These are phyloP conservation scores for Diplodus sargus DNA, from an alignment of 2,797 vertebrate species.

Conservation along the genomic window DNA sequence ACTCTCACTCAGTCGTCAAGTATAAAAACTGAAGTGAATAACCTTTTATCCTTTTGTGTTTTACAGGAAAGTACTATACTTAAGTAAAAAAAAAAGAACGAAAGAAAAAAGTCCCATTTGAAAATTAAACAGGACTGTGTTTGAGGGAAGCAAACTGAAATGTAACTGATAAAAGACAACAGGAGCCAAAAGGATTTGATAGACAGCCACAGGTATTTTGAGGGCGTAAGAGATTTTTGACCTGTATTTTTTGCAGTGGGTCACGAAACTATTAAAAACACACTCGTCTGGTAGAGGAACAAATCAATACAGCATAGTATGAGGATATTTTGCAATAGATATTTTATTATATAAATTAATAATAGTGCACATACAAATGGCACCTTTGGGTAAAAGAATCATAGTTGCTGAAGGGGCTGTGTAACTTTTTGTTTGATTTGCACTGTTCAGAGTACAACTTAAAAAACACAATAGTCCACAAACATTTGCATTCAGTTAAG, in stretches of 20 bases:
- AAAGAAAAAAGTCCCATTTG: slow-evolving; percentile 21
- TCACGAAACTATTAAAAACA: slow-evolving; percentile 22
- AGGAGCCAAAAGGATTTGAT: background rate
- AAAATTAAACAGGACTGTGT: background rate
- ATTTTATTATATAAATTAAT: too few species aligned
- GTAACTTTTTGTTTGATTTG: too few species aligned
- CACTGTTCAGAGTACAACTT: too few species aligned
- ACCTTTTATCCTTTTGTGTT: slow-evolving; percentile 52
- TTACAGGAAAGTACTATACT: slow-evolving; percentile 32
- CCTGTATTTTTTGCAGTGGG: background rate
- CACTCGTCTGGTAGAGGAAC: too few species aligned
- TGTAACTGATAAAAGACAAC: background rate
- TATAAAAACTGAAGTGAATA: slow-evolving; percentile 58
- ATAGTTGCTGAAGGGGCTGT: too few species aligned
- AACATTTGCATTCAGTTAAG: too few species aligned
- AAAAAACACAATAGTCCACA: too few species aligned
- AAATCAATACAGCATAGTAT: too few species aligned
- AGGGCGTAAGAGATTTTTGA: background rate
- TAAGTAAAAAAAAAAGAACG: background rate
- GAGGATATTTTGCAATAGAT: too few species aligned
- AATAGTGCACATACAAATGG: too few species aligned
- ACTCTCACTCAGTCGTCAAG: slow-evolving; percentile 74
- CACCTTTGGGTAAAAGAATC: too few species aligned
- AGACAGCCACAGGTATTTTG: background rate
- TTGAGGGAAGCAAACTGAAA: background rate